Percentiles rank a stretch among this genome's conserved stretches.
Evolutionary conservation across 2,113 vertebrate species (phyloP).

Genomic region (Ictalurus furcatus): DNA sequence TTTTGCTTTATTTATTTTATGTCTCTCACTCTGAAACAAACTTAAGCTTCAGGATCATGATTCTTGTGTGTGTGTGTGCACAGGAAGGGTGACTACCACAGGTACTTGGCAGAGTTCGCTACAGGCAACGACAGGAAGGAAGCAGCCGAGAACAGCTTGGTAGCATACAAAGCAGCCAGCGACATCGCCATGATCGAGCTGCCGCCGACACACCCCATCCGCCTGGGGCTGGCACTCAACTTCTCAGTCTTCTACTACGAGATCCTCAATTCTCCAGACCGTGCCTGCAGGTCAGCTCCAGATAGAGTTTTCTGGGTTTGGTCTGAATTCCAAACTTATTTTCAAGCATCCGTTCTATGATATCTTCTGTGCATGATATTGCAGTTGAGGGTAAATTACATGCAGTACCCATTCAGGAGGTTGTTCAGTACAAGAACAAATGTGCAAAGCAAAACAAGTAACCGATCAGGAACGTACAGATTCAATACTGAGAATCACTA

Average conservation of each 20-base stretch:
- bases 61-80: background rate
- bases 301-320: background rate
- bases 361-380: background rate
- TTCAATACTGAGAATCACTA: background rate
- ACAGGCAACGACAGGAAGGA: conserved; percentile 97
- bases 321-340: background rate
- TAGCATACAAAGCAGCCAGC: conserved; percentile 95
- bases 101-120: conserved; percentile 98
- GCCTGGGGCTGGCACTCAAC: conserved; percentile 95
- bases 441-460: background rate
- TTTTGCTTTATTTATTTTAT: no score
- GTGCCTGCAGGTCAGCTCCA: conserved; percentile 87
- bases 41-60: background rate
- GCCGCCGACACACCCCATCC: conserved; percentile 93
- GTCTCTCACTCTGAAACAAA: background rate
- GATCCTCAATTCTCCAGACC: conserved; percentile 99
- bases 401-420: background rate
- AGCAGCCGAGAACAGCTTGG: conserved; percentile 95
- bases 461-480: background rate
- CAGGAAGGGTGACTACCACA: conserved; percentile 99
- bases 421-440: background rate
- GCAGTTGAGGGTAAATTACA: background rate
- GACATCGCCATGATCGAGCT: conserved; percentile 97
- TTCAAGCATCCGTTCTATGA: background rate
- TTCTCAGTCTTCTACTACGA: conserved; percentile 99